Evolutionary conservation across 2,797 vertebrate genomes (phyloP).

Genomic region (Chanos chanos): DNA sequence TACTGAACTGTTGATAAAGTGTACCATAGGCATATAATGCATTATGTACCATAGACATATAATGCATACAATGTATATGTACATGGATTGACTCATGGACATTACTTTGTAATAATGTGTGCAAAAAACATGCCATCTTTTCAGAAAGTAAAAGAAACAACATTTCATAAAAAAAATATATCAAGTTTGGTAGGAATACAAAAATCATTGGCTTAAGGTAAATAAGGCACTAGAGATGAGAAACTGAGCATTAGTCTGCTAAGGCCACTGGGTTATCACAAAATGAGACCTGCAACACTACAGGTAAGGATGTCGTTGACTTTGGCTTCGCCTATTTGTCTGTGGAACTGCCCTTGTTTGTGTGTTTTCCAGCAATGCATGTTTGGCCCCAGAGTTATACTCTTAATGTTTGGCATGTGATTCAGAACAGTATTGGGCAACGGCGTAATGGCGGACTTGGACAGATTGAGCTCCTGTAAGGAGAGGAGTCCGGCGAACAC

Average conservation of each 20-base stretch:
- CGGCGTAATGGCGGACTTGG: constrained; percentile 71
- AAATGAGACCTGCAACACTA: constrained; percentile 56
- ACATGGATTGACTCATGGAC: no score
- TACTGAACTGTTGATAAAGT: no score
- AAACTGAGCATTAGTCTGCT: not conserved
- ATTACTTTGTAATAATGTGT: no score
- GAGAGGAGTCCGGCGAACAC: constrained; percentile 80
- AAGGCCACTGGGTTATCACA: constrained; percentile 17
- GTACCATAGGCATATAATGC: no score
- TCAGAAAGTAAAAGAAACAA: no score
- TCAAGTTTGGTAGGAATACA: no score
- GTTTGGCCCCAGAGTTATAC: constrained; percentile 73
- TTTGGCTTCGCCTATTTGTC: constrained; percentile 76
- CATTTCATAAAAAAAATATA: no score
- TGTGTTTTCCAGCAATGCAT: constrained; percentile 84
- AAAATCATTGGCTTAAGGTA: no score
- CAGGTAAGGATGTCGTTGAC: constrained; percentile 80
- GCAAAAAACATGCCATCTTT: no score
- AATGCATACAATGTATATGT: no score
- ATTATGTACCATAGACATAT: no score
- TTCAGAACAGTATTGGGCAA: constrained; percentile 77
- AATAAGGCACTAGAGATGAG: no score
- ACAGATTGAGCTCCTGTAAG: constrained; percentile 89
- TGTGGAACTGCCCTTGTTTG: constrained; percentile 85
- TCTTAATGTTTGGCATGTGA: constrained; percentile 85